Percentiles rank a stretch among this genome's conserved stretches.
These are phyloP conservation scores for Leptopilina syphax DNA, from an alignment of 2,888 invertebrate genomes.

Conservation along the genomic window DNA sequence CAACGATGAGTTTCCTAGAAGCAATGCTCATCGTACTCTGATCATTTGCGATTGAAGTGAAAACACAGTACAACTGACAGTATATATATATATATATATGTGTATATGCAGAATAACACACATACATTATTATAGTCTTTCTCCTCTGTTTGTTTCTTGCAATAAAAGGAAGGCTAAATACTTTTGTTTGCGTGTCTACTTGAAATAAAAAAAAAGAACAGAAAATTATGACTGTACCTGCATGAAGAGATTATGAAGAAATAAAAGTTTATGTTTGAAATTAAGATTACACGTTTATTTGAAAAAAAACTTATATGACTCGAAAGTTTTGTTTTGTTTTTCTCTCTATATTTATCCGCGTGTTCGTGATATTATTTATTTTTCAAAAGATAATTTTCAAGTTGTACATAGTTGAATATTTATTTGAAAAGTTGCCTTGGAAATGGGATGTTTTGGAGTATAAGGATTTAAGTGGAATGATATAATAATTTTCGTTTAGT, in stretches of 20 bases:
- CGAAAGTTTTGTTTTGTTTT: too few species aligned
- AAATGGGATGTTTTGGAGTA: neutral
- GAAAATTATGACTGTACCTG: neutral
- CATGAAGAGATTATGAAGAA: slow-evolving; percentile 20
- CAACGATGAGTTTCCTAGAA: slow-evolving; percentile 16
- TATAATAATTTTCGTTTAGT: slow-evolving; percentile 16
- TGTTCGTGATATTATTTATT: too few species aligned
- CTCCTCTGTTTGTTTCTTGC: slow-evolving; percentile 13
- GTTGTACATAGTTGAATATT: neutral
- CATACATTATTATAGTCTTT: neutral
- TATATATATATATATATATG: neutral
- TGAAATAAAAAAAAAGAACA: neutral
- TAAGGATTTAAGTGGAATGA: neutral
- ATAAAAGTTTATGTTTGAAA: slow-evolving; percentile 22
- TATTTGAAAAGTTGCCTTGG: neutral
- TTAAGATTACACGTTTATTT: neutral
- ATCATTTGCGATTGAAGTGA: slow-evolving; percentile 23
- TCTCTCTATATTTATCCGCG: too few species aligned
- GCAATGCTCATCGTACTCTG: neutral
- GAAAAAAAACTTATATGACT: too few species aligned
- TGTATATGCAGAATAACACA: neutral
- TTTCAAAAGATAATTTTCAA: too few species aligned
- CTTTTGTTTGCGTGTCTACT: slow-evolving; percentile 30
- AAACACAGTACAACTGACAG: slow-evolving; percentile 20
- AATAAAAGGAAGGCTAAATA: slow-evolving; percentile 38